Evolutionary conservation across 2,888 invertebrate species (phyloP).

Genomic region (Rhabditophanes sp.): DNA sequence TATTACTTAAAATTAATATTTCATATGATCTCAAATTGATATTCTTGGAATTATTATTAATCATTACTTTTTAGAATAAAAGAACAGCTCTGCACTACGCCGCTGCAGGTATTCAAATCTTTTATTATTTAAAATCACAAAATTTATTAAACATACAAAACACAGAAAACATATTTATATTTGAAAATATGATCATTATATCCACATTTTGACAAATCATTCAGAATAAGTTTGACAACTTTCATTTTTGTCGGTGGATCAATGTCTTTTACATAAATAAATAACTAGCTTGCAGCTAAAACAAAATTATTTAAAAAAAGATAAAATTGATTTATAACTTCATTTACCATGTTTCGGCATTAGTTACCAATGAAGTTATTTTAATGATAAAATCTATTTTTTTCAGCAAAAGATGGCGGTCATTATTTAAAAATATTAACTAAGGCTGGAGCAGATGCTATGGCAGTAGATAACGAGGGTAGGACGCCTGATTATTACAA

Average conservation of each 20-base stretch:
- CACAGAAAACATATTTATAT: no score
- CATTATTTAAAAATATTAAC: conserved; percentile 54
- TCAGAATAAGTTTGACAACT: no score
- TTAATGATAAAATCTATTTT: neutral
- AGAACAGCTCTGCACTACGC: conserved; percentile 75
- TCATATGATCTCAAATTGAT: no score
- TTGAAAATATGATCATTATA: no score
- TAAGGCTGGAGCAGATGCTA: conserved; percentile 67
- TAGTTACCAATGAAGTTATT: conserved; percentile 1
- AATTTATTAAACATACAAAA: no score
- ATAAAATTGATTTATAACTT: neutral
- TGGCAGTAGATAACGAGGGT: conserved; percentile 63
- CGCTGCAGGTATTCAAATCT: no score
- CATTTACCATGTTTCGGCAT: neutral
- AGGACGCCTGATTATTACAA: conserved; percentile 65
- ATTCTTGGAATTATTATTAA: no score
- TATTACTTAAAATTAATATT: neutral
- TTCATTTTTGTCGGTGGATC: no score
- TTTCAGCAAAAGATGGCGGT: conserved; percentile 59
- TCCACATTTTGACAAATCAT: no score
- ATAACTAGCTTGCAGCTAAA: neutral
- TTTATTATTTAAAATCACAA: no score
- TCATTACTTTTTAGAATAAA: conserved; percentile 54
- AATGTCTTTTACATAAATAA: no score
- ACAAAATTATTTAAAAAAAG: no score